Percentiles rank a stretch among this genome's conserved stretches.
phyloP scores from a whole-genome alignment of 2,888 invertebrate genomes.

The Sycophila texana region DNA sequence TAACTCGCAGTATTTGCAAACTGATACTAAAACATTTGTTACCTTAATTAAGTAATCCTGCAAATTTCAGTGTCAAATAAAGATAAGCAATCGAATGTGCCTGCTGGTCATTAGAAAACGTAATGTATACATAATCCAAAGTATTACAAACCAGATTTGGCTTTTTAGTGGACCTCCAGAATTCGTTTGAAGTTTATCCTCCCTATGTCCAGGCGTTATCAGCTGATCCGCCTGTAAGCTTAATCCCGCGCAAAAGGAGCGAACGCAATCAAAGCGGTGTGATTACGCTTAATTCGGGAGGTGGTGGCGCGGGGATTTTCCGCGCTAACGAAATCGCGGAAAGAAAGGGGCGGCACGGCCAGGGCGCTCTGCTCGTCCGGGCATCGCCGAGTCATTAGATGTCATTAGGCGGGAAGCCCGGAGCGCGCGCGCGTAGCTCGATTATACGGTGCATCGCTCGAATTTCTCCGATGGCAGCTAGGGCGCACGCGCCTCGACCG shows the following conservation, averaged over 20 bases:
- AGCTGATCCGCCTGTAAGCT: not conserved
- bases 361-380: constrained; percentile 1
- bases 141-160: too few relatives aligned
- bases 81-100: too few relatives aligned
- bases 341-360: not conserved
- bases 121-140: too few relatives aligned
- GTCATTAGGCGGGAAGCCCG: constrained; percentile 38
- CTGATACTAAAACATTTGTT: too few relatives aligned
- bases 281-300: constrained; percentile 47
- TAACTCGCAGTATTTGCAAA: too few relatives aligned
- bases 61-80: too few relatives aligned
- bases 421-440: constrained; percentile 3
- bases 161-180: too few relatives aligned
- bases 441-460: constrained; percentile 41
- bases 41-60: too few relatives aligned
- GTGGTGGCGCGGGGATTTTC: not conserved
- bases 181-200: too few relatives aligned
- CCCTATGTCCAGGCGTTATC: too few relatives aligned
- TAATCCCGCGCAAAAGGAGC: not conserved
- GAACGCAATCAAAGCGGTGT: constrained; percentile 38
- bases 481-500: too few relatives aligned
- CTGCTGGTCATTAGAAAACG: too few relatives aligned
- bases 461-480: constrained; percentile 2
- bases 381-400: constrained; percentile 46
- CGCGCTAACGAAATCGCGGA: constrained; percentile 45